A percentile compares a stretch with the other conserved stretches of the same genome.
Conservation (phyloP, 2,888 invertebrate genomes). For the Sesia bembeciformis region DNA sequence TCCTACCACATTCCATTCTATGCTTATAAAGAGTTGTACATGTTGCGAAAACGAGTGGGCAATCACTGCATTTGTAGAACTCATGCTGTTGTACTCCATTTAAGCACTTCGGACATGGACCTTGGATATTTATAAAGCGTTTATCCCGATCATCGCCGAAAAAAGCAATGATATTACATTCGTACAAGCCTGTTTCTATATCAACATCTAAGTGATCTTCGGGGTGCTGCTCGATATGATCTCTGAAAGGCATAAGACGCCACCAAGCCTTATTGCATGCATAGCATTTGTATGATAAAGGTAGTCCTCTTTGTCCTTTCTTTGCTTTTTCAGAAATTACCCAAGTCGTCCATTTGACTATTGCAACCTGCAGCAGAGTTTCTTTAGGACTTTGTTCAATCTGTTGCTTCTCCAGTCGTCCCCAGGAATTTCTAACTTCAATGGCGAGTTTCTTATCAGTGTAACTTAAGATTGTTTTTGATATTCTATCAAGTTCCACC, state of each 20-base stretch:
- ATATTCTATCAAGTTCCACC: not conserved
- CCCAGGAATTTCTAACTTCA: not conserved
- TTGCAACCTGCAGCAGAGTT: not conserved
- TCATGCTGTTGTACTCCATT: not conserved
- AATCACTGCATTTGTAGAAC: not conserved
- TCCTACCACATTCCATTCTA: not conserved
- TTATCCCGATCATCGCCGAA: not conserved
- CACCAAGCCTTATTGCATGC: not conserved
- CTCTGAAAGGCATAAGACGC: not conserved
- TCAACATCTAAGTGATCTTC: not conserved
- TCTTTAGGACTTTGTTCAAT: not conserved
- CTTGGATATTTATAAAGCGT: not conserved
- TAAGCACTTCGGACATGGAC: not conserved
- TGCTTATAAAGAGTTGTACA: not conserved
- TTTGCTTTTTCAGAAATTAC: not conserved
- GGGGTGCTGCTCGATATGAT: not conserved
- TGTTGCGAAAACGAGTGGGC: not conserved
- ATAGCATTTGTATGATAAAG: not conserved
- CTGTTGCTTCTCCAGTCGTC: not conserved
- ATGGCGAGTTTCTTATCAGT: not conserved
- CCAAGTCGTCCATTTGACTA: not conserved
- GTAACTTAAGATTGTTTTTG: not conserved
- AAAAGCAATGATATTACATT: not conserved
- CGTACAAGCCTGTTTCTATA: not conserved
- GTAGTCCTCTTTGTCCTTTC: not conserved